Conservation (phyloP, 2,797 vertebrate genomes). For the Dipus sagitta region DNA sequence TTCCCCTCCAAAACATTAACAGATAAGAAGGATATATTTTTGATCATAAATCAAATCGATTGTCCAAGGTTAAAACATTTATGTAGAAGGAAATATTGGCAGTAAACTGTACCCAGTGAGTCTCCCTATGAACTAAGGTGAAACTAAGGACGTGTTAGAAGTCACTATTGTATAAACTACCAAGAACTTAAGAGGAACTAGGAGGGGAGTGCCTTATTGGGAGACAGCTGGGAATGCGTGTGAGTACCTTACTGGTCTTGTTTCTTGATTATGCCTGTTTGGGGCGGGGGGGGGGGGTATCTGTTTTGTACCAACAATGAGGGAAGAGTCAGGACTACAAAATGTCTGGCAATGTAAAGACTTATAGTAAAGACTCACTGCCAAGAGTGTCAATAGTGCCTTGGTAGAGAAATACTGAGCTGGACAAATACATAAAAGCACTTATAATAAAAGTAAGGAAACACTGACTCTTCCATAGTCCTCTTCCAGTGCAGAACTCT, state of each 20-base stretch:
- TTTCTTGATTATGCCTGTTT: slow-evolving; percentile 26
- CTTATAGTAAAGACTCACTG: not conserved
- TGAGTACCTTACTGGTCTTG: not conserved
- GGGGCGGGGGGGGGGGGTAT: fast-evolving
- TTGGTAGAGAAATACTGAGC: not conserved
- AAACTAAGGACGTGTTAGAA: not conserved
- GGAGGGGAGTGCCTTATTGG: not conserved
- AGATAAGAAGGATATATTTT: not conserved
- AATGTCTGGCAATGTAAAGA: not conserved
- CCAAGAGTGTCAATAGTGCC: not conserved
- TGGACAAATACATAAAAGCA: not conserved
- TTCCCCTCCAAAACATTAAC: no score
- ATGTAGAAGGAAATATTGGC: not conserved
- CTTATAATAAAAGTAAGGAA: not conserved
- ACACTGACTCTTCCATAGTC: not conserved
- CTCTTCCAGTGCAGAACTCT: not conserved
- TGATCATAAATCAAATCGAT: not conserved
- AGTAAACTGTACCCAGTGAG: not conserved
- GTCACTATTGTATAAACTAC: not conserved
- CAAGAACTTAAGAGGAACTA: not conserved
- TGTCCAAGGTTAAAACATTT: not conserved
- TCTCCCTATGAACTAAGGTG: not conserved
- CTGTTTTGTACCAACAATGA: not conserved
- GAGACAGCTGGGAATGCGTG: not conserved
- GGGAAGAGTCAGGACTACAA: not conserved